Percentiles rank a stretch among this genome's conserved stretches.
These are phyloP conservation scores for Electrona antarctica DNA, from an alignment of 2,113 vertebrate genomes.

Conservation along the genomic window DNA sequence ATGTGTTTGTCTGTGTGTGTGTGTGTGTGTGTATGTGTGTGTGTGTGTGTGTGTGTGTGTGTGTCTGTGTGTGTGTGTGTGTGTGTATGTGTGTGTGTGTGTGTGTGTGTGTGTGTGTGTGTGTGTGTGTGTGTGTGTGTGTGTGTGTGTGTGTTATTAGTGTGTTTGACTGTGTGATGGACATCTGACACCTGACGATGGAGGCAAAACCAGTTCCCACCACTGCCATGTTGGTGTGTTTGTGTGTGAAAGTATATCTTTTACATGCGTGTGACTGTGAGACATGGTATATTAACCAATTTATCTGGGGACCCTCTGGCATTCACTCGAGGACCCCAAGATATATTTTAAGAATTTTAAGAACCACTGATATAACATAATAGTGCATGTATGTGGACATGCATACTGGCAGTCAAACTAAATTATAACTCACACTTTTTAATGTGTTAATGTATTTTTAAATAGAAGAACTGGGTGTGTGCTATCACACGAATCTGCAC, in stretches of 20 bases:
- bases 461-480: too few species aligned
- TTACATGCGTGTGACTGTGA: not conserved
- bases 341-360: not conserved
- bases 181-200: constrained; percentile 46
- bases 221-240: not conserved
- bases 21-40: constrained; percentile 21
- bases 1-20: constrained; percentile 4
- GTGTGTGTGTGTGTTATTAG: constrained; percentile 1
- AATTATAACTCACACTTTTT: too few species aligned
- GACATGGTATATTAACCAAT: too few species aligned
- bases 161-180: constrained; percentile 23
- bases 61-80: constrained; percentile 22
- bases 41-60: constrained; percentile 4
- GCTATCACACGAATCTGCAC: too few species aligned
- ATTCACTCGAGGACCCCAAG: not conserved
- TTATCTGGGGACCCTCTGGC: too few species aligned
- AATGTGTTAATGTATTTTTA: too few species aligned
- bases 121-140: constrained; percentile 21
- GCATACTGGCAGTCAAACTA: too few species aligned
- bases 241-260: not conserved
- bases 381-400: too few species aligned
- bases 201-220: constrained; percentile 51
- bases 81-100: not conserved
- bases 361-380: too few species aligned
- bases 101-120: not conserved